phyloP scores from a whole-genome alignment of 2,888 invertebrate species.

The Plagodis dolabraria region DNA sequence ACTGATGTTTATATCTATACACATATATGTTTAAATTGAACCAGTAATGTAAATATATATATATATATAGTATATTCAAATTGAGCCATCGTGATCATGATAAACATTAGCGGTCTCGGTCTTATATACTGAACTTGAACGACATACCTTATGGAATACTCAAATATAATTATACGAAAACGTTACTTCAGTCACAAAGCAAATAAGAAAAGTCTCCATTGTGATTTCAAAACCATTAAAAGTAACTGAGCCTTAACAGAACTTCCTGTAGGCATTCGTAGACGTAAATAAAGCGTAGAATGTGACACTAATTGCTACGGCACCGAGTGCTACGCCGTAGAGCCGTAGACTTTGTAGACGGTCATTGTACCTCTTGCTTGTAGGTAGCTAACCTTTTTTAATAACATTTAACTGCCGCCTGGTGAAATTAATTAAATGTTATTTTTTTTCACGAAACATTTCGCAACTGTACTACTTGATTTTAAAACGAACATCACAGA shows the following conservation, averaged over 20 bases:
- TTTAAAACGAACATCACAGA: not conserved
- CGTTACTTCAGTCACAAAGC: not conserved
- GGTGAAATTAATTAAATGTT: not conserved
- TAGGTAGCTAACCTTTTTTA: conserved; percentile 9
- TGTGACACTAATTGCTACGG: conserved; percentile 67
- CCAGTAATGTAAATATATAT: too few relatives aligned
- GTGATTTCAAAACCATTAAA: conserved; percentile 27
- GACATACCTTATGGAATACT: too few relatives aligned
- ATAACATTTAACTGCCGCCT: conserved; percentile 1
- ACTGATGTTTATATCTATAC: too few relatives aligned
- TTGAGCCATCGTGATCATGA: too few relatives aligned
- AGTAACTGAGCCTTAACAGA: conserved; percentile 30
- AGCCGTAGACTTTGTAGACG: conserved; percentile 49
- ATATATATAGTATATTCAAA: too few relatives aligned
- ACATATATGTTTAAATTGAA: too few relatives aligned
- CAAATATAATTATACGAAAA: not conserved
- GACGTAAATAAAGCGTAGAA: conserved; percentile 56
- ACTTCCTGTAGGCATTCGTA: conserved; percentile 31
- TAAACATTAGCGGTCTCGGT: too few relatives aligned
- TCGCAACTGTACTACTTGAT: too few relatives aligned
- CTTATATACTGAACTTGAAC: too few relatives aligned
- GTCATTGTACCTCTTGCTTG: conserved; percentile 34
- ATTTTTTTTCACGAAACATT: not conserved
- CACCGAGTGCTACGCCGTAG: conserved; percentile 52
- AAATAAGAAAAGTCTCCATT: not conserved